Conservation (phyloP, 2,888 invertebrate species). For the Theretra japonica region DNA sequence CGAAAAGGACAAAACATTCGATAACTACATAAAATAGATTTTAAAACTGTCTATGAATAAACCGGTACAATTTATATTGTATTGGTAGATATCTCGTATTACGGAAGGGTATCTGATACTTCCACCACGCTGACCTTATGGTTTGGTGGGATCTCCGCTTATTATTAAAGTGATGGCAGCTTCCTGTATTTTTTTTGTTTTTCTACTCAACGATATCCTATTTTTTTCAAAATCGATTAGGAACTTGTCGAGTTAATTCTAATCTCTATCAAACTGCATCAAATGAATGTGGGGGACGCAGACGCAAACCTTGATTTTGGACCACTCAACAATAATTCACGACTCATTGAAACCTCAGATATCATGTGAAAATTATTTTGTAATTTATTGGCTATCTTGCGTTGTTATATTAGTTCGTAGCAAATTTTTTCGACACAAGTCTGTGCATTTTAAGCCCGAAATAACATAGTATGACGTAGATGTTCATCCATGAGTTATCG, state of each 20-base stretch:
- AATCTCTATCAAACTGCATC: too few relatives aligned
- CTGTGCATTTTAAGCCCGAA: not conserved
- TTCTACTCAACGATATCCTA: not conserved
- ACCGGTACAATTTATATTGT: not conserved
- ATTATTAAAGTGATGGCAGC: not conserved
- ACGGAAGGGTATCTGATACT: not conserved
- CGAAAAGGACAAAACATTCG: too few relatives aligned
- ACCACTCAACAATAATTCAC: not conserved
- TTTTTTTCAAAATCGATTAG: not conserved
- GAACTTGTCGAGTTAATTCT: not conserved
- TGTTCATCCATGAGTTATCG: conserved; percentile 18
- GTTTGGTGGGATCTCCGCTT: not conserved
- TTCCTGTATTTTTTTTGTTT: too few relatives aligned
- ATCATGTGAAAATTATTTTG: too few relatives aligned
- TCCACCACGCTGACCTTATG: not conserved
- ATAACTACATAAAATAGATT: too few relatives aligned
- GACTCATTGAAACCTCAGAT: too few relatives aligned
- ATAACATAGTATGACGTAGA: not conserved
- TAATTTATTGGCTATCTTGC: too few relatives aligned
- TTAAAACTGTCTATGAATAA: too few relatives aligned
- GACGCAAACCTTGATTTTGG: not conserved
- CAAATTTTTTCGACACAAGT: not conserved
- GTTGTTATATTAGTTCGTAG: too few relatives aligned
- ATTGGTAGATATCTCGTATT: not conserved
- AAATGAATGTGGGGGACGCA: too few relatives aligned